Evolutionary conservation across 2,888 invertebrate species (phyloP).

Genomic region (Scaptomyza cyrtandrae): DNA sequence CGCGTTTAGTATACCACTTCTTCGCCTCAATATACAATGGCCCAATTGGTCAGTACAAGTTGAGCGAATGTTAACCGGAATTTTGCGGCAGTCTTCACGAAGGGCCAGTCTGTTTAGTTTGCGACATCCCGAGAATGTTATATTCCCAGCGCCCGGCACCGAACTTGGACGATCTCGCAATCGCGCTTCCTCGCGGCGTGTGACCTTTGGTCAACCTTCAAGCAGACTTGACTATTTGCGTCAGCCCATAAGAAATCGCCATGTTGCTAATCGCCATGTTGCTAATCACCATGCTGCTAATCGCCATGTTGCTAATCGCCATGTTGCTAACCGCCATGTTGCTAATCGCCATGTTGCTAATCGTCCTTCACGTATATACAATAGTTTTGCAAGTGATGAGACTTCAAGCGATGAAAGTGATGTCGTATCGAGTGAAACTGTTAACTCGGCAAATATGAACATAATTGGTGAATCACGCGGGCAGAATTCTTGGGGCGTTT

Average conservation of each 20-base stretch:
- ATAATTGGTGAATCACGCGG: background rate
- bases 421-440: background rate
- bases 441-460: background rate
- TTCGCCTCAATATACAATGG: background rate
- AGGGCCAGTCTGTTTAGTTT: background rate
- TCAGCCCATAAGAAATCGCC: background rate
- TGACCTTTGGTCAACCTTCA: background rate
- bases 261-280: background rate
- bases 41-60: background rate
- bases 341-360: no score
- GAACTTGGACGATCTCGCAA: background rate
- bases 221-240: background rate
- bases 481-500: no score
- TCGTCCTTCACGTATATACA: background rate
- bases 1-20: background rate
- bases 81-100: background rate
- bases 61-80: background rate
- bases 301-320: background rate
- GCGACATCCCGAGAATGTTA: background rate
- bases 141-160: background rate
- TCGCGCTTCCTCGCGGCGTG: background rate
- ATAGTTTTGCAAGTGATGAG: background rate
- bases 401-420: background rate
- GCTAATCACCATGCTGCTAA: background rate
- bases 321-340: no score